phyloP scores from a whole-genome alignment of 30 jellyfish, hydroid and myxozoan species.

The Chironex yamaguchii region DNA sequence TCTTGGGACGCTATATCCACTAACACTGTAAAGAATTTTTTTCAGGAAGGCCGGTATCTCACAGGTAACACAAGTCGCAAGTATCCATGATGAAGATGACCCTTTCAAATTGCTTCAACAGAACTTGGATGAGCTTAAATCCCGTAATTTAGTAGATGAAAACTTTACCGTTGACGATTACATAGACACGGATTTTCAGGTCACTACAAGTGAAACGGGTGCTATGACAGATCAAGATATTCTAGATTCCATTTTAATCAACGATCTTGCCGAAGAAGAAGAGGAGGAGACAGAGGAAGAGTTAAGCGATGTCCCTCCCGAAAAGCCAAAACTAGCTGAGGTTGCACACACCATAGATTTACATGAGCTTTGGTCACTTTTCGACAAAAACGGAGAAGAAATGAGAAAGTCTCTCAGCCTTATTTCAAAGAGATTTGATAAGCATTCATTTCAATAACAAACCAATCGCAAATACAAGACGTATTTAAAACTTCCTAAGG shows the following conservation, averaged over 20 bases:
- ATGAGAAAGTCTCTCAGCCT: too few species aligned
- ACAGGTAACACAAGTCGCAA: background rate
- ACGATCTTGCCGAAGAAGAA: too few species aligned
- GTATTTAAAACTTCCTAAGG: too few species aligned
- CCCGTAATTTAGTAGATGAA: background rate
- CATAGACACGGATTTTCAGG: background rate
- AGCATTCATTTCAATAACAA: too few species aligned
- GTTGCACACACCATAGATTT: background rate
- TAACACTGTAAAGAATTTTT: slow-evolving; percentile 35
- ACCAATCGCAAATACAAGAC: too few species aligned
- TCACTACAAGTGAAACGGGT: background rate
- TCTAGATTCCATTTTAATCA: background rate
- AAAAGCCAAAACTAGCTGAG: background rate
- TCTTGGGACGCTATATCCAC: slow-evolving; percentile 43
- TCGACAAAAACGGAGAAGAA: too few species aligned
- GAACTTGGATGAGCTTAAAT: background rate
- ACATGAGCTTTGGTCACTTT: too few species aligned
- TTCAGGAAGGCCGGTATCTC: slow-evolving; percentile 32
- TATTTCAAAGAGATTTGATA: too few species aligned
- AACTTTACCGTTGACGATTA: background rate
- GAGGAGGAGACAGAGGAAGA: background rate
- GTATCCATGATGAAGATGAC: slow-evolving; percentile 36
- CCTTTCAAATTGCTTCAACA: too few species aligned
- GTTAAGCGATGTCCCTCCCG: background rate
- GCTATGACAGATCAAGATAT: background rate